Evolutionary conservation across 2,797 vertebrate genomes (phyloP).

Genomic region (Lithobates pipiens): DNA sequence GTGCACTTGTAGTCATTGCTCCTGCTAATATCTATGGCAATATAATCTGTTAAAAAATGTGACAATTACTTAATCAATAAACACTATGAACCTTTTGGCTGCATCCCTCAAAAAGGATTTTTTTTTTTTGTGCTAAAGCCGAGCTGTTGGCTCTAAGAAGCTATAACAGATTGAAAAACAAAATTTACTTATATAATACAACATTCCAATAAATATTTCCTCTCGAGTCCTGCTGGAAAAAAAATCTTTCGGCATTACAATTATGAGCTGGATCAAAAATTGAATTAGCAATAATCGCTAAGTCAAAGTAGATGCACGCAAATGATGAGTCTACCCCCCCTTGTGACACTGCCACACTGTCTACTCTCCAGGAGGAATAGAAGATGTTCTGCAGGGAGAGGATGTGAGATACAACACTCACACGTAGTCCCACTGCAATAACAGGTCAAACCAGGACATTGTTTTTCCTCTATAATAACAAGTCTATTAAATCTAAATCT

Average conservation of each 20-base stretch:
- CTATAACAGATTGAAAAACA: constrained; percentile 53
- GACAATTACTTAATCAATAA: constrained; percentile 60
- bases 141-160: constrained; percentile 44
- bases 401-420: background rate
- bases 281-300: constrained; percentile 27
- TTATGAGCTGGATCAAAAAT: constrained; percentile 47
- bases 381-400: constrained; percentile 12
- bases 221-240: constrained; percentile 40
- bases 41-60: constrained; percentile 59
- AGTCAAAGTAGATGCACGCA: background rate
- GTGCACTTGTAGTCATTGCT: constrained; percentile 30
- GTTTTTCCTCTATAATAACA: background rate
- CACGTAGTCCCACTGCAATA: constrained; percentile 1
- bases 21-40: constrained; percentile 57
- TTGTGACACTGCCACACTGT: no score
- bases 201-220: constrained; percentile 55
- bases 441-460: constrained; percentile 25
- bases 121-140: constrained; percentile 16
- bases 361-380: constrained; percentile 13
- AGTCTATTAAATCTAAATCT: background rate
- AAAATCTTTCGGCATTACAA: constrained; percentile 45
- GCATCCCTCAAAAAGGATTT: constrained; percentile 30
- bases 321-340: background rate
- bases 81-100: constrained; percentile 55
- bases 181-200: constrained; percentile 52